phyloP scores from a whole-genome alignment of 2,888 invertebrate species.

The Philopedon plagiatum region DNA sequence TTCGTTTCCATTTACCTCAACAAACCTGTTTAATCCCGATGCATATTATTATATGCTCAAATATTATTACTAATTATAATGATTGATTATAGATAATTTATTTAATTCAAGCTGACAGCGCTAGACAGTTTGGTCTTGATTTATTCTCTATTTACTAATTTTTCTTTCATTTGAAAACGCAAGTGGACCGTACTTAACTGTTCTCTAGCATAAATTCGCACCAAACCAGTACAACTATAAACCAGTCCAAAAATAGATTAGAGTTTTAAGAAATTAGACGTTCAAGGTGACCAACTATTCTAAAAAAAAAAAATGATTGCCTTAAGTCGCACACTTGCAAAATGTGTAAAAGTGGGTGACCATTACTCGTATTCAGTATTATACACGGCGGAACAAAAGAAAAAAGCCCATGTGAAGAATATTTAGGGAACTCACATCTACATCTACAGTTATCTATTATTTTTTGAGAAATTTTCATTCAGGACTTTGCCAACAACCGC shows the following conservation, averaged over 20 bases:
- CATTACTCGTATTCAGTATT: not conserved
- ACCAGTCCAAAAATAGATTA: not conserved
- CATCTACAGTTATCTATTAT: too few species aligned
- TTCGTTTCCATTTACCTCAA: too few species aligned
- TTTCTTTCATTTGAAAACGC: not conserved
- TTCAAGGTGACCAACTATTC: slow-evolving; percentile 10
- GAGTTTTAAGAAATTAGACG: not conserved
- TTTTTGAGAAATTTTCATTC: too few species aligned
- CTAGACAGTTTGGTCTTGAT: not conserved
- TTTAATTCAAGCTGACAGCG: too few species aligned
- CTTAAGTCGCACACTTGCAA: not conserved
- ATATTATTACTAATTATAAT: too few species aligned
- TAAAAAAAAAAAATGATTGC: not conserved
- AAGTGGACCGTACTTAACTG: not conserved
- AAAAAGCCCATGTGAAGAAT: too few species aligned
- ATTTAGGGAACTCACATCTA: too few species aligned
- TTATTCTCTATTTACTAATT: not conserved
- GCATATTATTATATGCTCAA: too few species aligned
- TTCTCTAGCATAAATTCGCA: not conserved
- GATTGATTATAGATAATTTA: too few species aligned
- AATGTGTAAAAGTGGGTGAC: not conserved
- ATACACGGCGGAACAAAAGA: too few species aligned
- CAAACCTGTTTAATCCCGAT: too few species aligned
- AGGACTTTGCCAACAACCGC: too few species aligned
- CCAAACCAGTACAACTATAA: not conserved